Percentiles rank a stretch among this genome's conserved stretches.
phyloP scores from a whole-genome alignment of 2,113 vertebrate genomes.

The Serinus canaria region DNA sequence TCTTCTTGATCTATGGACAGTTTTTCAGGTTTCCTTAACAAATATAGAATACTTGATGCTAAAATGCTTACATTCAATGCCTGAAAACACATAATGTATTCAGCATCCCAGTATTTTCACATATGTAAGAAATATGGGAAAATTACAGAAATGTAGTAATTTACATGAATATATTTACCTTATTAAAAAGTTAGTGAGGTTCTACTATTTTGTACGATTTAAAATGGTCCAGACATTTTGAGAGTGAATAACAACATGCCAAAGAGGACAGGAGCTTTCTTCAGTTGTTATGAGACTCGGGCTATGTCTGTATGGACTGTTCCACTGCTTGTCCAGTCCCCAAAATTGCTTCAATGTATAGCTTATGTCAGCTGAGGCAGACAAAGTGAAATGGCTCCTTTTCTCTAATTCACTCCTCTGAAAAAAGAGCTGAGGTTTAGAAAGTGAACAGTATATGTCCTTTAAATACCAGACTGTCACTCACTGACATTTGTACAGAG shows the following conservation, averaged over 20 bases:
- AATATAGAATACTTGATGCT: background rate
- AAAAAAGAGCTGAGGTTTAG: background rate
- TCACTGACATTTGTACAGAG: background rate
- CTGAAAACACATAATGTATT: background rate
- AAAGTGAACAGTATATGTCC: background rate
- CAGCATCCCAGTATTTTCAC: background rate
- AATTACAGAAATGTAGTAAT: background rate
- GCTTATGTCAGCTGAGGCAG: background rate
- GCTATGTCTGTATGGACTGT: background rate
- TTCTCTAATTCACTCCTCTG: background rate
- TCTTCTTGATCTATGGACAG: background rate
- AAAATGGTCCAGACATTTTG: background rate
- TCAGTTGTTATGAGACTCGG: background rate
- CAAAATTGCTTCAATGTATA: background rate
- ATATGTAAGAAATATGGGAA: background rate
- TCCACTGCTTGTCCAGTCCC: background rate
- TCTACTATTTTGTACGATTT: background rate
- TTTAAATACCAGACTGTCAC: background rate
- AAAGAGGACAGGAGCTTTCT: background rate
- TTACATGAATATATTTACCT: background rate
- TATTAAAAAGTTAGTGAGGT: background rate
- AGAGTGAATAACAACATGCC: background rate
- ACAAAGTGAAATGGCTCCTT: background rate
- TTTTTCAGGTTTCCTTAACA: background rate
- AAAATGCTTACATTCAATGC: background rate